A percentile compares a stretch with the other conserved stretches of the same genome.
Conservation (phyloP, 30 jellyfish, hydroid and myxozoan genomes). For the Phacellophora camtschatica region DNA sequence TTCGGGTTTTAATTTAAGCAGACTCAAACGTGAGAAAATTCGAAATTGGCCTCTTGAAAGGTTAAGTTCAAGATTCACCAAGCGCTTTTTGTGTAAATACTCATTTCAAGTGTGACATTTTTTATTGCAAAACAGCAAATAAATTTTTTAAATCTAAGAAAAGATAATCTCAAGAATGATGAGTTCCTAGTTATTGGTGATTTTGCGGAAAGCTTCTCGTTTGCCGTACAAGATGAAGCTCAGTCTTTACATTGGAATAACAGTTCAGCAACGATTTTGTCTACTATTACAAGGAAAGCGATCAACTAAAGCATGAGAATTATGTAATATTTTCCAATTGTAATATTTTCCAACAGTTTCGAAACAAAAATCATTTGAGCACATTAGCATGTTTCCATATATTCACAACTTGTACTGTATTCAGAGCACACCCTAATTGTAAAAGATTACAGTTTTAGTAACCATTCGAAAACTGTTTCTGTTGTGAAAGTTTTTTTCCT, state of each 20-base stretch:
- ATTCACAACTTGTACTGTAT: not conserved
- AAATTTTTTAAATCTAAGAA: not conserved
- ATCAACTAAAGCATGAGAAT: no score
- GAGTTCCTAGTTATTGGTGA: slow-evolving; percentile 24
- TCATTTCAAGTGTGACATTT: no score
- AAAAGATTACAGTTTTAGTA: not conserved
- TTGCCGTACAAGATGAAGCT: slow-evolving; percentile 35
- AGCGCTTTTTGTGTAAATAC: no score
- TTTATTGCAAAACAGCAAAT: slow-evolving; percentile 50
- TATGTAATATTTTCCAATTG: slow-evolving; percentile 14
- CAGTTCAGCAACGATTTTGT: slow-evolving; percentile 33
- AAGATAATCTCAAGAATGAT: not conserved
- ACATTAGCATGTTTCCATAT: not conserved
- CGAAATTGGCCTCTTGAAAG: no score
- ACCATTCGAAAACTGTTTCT: not conserved
- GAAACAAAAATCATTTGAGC: not conserved
- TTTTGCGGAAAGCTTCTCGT: slow-evolving; percentile 30
- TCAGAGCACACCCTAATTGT: not conserved
- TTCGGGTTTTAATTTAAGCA: no score
- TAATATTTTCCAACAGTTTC: no score
- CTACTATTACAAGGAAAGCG: not conserved
- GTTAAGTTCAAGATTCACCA: no score
- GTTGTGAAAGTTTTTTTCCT: no score
- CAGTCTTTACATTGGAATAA: slow-evolving; percentile 29
- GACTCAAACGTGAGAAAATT: no score